Evolutionary conservation across 2,797 vertebrate genomes (phyloP).

Genomic region (Chaenodraco wilsoni): DNA sequence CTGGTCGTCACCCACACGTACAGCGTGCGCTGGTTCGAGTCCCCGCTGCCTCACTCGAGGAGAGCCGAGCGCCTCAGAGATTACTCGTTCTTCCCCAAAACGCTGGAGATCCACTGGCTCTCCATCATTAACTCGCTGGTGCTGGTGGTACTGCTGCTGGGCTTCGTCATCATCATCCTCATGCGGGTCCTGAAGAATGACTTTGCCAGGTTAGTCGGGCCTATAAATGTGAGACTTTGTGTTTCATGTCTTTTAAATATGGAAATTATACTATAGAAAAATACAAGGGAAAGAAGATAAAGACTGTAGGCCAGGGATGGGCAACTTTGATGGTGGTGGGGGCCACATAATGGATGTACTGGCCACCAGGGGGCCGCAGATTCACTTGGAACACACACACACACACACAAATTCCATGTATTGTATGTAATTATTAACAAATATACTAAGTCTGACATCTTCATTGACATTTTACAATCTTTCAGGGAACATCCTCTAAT

Average conservation of each 20-base stretch:
- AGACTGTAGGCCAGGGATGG: too few relatives aligned
- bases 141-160: constrained; percentile 92
- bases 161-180: constrained; percentile 95
- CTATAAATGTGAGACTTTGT: not conserved
- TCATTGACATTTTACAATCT: too few relatives aligned
- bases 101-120: constrained; percentile 95
- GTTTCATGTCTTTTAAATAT: not conserved
- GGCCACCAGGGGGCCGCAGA: too few relatives aligned
- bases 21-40: constrained; percentile 92
- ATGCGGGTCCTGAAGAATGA: constrained; percentile 95
- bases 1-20: constrained; percentile 89
- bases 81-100: constrained; percentile 92
- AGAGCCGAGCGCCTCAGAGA: constrained; percentile 88
- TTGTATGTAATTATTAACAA: too few relatives aligned
- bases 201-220: constrained; percentile 85
- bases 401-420: too few relatives aligned
- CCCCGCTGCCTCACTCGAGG: constrained; percentile 76
- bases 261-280: not conserved
- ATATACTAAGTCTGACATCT: too few relatives aligned
- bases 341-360: too few relatives aligned
- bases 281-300: too few relatives aligned
- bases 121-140: constrained; percentile 96
- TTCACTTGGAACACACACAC: too few relatives aligned
- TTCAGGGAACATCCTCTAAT: too few relatives aligned
- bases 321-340: too few relatives aligned